Conservation (phyloP, 2,113 vertebrate genomes). For the Smithornis capensis region DNA sequence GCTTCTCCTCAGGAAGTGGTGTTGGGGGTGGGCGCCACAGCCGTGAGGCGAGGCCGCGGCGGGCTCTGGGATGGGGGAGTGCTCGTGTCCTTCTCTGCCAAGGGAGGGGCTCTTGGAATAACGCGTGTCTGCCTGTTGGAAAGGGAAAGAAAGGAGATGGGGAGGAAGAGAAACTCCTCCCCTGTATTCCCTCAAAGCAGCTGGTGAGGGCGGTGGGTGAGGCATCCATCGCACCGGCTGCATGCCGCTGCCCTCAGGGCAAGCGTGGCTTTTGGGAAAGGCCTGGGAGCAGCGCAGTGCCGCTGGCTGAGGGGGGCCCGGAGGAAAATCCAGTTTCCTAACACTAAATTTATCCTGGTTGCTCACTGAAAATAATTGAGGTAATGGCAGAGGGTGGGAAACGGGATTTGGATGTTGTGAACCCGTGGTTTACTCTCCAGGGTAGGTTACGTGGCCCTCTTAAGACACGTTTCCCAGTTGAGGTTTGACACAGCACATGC, state of each 20-base stretch:
- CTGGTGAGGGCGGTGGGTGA: background rate
- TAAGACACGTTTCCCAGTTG: fast-evolving
- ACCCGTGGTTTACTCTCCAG: background rate
- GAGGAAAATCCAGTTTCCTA: background rate
- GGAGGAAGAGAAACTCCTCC: background rate
- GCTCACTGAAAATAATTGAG: background rate
- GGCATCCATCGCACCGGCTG: fast-evolving
- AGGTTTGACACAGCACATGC: background rate
- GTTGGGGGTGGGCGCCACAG: background rate
- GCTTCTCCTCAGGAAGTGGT: background rate
- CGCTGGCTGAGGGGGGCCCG: fast-evolving
- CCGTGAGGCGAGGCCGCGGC: fast-evolving
- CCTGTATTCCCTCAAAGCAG: background rate
- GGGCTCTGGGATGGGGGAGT: background rate
- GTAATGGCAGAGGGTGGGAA: background rate
- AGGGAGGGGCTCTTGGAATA: background rate
- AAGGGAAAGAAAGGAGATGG: background rate
- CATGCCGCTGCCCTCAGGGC: fast-evolving
- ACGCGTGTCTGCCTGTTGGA: background rate
- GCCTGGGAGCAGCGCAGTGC: fast-evolving
- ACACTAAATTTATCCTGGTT: background rate
- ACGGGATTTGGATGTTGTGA: background rate
- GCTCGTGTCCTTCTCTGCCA: fast-evolving
- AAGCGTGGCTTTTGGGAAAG: fast-evolving
- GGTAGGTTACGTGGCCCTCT: fast-evolving